Evolutionary conservation across 2,113 vertebrate genomes (phyloP).

Genomic region (Formicarius rufipectus): DNA sequence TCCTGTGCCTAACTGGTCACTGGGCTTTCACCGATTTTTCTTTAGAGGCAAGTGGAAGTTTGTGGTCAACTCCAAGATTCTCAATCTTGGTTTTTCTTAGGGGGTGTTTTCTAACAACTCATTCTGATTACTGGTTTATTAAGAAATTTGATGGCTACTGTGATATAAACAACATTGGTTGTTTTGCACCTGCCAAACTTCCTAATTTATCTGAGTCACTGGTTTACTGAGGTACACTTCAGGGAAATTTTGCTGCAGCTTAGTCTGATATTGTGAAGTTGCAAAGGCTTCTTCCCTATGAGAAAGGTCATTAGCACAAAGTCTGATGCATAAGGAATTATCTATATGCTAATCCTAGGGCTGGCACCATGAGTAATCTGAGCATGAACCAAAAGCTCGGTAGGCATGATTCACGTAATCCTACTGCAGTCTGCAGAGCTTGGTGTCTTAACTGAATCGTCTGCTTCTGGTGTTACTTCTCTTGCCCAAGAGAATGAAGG

Average conservation of each 20-base stretch:
- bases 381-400: not conserved
- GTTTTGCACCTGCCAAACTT: not conserved
- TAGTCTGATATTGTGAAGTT: not conserved
- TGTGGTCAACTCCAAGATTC: not conserved
- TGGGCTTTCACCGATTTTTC: not conserved
- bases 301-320: not conserved
- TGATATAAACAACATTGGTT: not conserved
- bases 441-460: conserved; percentile 9
- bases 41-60: not conserved
- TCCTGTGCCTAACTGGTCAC: not conserved
- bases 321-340: not conserved
- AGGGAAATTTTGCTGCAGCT: not conserved
- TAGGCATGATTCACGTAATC: conserved; percentile 16
- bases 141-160: not conserved
- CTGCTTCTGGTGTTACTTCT: not conserved
- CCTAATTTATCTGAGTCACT: not conserved
- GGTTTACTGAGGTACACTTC: not conserved
- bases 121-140: not conserved
- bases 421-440: conserved; percentile 18
- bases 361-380: conserved; percentile 10
- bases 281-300: not conserved
- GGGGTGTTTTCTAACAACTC: not conserved
- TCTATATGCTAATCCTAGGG: not conserved
- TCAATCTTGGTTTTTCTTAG: not conserved
- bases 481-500: not conserved